Base-by-base conservation (phyloP, 2,888 invertebrate species). In the Meliscaeva auricollis region DNA sequence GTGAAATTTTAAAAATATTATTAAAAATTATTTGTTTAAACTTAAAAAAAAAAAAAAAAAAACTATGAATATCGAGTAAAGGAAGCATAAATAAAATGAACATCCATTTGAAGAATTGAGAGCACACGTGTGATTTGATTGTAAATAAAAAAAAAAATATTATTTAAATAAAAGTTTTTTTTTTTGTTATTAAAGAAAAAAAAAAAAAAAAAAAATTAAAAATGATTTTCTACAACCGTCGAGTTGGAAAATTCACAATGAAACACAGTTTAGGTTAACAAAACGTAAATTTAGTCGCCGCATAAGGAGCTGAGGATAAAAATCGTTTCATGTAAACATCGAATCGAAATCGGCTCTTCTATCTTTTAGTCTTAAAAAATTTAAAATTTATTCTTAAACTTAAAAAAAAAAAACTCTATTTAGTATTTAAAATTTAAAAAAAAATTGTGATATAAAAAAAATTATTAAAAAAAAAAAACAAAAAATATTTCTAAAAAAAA, bases 111-210 rank as follows among this genome's bases (percentile, higher is more conserved):
- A 79, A 79, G 79, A 88, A 88, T 88, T 88, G 87, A 88, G 88
- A 88, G 88, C 88, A 88, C 88, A 88, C 88, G 88, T 88, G 89
- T 89, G 89, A 89, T 88, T 89, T 88, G 89, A 89, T 83, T 88
- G 88, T 89, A 89, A 88, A 89, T 88, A 70, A 88, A 70, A 83
- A 32, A 68, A 66, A 60, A 35, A 38, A 52, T 64, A 66, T 70
- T 46, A 54, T 38, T 62, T 73, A 22, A 35, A 22, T 30, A 20
- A 9, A 38, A 30, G 4, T 35, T 22, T 50, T 44, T 56, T 48
- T 64, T 54, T 38, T 73, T 48, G 20, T 20, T 58, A 20, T 58
- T 15, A 56, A 26, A 60, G 64, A 54, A 35, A 32, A 48, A 60
- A 66, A 75, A 35, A 22, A 77, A 54, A 35, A 69, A 50, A 35